Percentiles rank a stretch among this genome's conserved stretches.
phyloP scores from a whole-genome alignment of 1,140 invertebrate genomes.

The Lasaia peninsularis region DNA sequence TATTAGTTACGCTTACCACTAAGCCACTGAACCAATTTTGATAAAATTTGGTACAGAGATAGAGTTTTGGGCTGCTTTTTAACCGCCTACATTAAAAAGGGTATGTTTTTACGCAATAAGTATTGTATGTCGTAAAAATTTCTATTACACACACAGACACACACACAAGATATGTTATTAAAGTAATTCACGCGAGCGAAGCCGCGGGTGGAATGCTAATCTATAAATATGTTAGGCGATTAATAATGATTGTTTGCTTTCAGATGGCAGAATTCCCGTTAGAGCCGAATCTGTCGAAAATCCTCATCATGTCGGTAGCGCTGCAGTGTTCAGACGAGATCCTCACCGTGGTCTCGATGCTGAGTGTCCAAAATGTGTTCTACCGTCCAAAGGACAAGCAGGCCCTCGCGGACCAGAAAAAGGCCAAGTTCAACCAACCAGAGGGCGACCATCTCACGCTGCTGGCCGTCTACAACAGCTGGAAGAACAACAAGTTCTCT shows the following conservation, averaged over 20 bases:
- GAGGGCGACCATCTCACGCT: slow-evolving; percentile 99
- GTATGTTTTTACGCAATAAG: no score
- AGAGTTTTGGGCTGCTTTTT: no score
- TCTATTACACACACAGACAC: background rate
- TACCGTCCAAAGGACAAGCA: slow-evolving; percentile 98
- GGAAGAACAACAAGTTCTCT: slow-evolving; percentile 99
- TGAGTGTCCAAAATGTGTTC: slow-evolving; percentile 99
- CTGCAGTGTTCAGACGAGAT: slow-evolving; percentile 99
- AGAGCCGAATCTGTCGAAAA: slow-evolving; percentile 99
- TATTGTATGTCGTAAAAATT: no score
- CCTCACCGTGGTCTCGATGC: slow-evolving; percentile 98
- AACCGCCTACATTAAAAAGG: no score
- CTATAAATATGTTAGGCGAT: background rate
- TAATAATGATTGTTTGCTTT: slow-evolving; percentile 30
- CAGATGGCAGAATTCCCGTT: slow-evolving; percentile 99
- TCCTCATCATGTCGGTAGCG: slow-evolving; percentile 99
- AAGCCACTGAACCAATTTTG: no score
- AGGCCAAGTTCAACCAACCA: slow-evolving; percentile 98
- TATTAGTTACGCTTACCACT: no score
- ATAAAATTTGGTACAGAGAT: no score
- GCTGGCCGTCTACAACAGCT: slow-evolving; percentile 99
- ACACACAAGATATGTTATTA: no score
- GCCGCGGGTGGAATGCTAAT: no score
- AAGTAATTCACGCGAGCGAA: no score
- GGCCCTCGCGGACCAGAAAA: slow-evolving; percentile 98